Percentiles rank a stretch among this genome's conserved stretches.
phyloP scores from a whole-genome alignment of 1,140 invertebrate species.

The Vanessa tameamea region DNA sequence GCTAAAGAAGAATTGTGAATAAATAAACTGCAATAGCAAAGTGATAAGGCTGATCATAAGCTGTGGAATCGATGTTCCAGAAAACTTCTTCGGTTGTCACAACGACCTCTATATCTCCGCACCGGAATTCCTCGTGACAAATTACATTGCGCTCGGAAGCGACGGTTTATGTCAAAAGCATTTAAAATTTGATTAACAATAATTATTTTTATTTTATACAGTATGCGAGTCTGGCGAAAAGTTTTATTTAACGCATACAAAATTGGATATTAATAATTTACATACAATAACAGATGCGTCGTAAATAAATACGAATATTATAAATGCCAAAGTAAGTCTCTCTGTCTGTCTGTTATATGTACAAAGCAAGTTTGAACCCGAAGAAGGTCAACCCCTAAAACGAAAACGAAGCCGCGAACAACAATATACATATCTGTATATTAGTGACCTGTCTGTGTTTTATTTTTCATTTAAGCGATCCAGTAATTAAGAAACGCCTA shows the following conservation, averaged over 20 bases:
- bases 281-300: background rate
- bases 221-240: background rate
- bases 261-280: background rate
- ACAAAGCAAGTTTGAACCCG: too few relatives aligned
- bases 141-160: constrained; percentile 38
- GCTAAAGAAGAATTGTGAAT: background rate
- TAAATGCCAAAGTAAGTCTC: too few relatives aligned
- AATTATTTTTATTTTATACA: constrained; percentile 19
- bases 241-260: background rate
- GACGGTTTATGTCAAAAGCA: constrained; percentile 44
- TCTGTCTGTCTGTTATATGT: too few relatives aligned
- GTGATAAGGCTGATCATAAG: background rate
- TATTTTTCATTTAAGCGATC: too few relatives aligned
- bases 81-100: constrained; percentile 34
- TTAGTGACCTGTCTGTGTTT: too few relatives aligned
- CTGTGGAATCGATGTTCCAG: constrained; percentile 4
- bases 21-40: background rate
- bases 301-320: too few relatives aligned
- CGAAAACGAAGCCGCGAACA: too few relatives aligned
- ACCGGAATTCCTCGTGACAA: constrained; percentile 42
- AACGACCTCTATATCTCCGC: constrained; percentile 39
- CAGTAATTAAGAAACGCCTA: too few relatives aligned
- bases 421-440: too few relatives aligned
- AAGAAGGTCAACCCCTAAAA: too few relatives aligned
- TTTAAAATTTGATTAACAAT: constrained; percentile 37